A percentile compares a stretch with the other conserved stretches of the same genome.
Conservation (phyloP, 2,888 invertebrate species). For the Hypena proboscidalis region DNA sequence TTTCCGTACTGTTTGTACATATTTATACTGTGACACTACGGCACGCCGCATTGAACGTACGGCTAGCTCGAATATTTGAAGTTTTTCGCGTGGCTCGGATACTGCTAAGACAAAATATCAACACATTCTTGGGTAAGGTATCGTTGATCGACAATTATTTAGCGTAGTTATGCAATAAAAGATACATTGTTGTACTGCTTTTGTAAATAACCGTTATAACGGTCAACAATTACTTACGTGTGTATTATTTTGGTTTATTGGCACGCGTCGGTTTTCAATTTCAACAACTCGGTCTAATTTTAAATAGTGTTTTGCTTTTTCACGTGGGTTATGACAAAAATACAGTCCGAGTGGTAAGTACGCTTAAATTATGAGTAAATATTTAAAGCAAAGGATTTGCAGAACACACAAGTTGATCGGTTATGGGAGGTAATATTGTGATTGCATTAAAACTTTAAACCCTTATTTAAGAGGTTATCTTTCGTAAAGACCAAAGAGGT, state of each 20-base stretch:
- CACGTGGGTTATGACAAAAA: conserved; percentile 39
- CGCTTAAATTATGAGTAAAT: no score
- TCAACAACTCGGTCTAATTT: conserved; percentile 53
- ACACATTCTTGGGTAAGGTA: conserved; percentile 21
- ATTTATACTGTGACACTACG: no score
- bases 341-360: conserved; percentile 28
- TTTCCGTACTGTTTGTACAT: no score
- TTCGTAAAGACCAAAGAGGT: no score
- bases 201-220: conserved; percentile 42
- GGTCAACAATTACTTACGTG: conserved; percentile 36
- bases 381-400: no score
- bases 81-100: conserved; percentile 11
- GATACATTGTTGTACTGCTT: conserved; percentile 29
- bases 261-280: conserved; percentile 58
- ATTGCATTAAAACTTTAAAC: no score
- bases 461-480: no score
- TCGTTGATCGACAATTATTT: conserved; percentile 20
- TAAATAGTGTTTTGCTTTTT: conserved; percentile 46
- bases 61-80: conserved; percentile 10
- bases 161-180: conserved; percentile 29
- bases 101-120: conserved; percentile 23
- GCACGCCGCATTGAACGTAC: no score
- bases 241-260: conserved; percentile 53
- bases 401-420: no score
- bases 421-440: no score